A percentile compares a stretch with the other conserved stretches of the same genome.
Evolutionary conservation across 2,113 vertebrate species (phyloP).

Genomic region (Octodon degus): DNA sequence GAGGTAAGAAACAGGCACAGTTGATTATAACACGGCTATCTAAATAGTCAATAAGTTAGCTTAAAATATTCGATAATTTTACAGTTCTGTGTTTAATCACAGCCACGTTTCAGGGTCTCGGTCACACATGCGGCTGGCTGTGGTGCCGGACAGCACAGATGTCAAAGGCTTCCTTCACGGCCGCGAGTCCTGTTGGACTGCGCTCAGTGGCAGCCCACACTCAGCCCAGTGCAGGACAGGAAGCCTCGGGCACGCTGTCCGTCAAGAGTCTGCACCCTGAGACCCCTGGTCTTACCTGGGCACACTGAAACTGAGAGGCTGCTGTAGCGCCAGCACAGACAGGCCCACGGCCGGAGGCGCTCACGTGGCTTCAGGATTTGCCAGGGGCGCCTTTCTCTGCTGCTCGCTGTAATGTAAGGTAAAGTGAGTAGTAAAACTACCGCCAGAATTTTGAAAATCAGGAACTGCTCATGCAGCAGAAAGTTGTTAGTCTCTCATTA

Average conservation of each 20-base stretch:
- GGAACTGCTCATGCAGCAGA: not conserved
- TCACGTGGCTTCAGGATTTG: not conserved
- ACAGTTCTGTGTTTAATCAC: not conserved
- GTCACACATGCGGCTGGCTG: accelerated
- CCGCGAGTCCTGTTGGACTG: not conserved
- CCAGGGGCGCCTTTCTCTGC: not conserved
- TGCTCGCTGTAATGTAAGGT: not conserved
- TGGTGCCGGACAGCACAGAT: not conserved
- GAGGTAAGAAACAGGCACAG: not conserved
- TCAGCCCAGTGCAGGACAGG: not conserved
- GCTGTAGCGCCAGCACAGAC: not conserved
- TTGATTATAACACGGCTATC: not conserved
- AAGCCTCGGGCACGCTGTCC: not conserved
- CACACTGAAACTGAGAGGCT: not conserved
- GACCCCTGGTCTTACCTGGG: not conserved
- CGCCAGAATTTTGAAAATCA: not conserved
- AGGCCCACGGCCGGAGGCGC: not conserved
- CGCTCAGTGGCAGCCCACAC: not conserved
- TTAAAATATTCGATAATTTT: not conserved
- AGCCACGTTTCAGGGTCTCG: not conserved
- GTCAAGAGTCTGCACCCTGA: not conserved
- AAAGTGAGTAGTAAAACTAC: not conserved
- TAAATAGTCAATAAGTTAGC: not conserved
- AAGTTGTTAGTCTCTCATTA: not conserved
- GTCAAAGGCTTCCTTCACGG: not conserved